Evolutionary conservation across 2,797 vertebrate species (phyloP).

Genomic region (Lithobates sylvaticus): DNA sequence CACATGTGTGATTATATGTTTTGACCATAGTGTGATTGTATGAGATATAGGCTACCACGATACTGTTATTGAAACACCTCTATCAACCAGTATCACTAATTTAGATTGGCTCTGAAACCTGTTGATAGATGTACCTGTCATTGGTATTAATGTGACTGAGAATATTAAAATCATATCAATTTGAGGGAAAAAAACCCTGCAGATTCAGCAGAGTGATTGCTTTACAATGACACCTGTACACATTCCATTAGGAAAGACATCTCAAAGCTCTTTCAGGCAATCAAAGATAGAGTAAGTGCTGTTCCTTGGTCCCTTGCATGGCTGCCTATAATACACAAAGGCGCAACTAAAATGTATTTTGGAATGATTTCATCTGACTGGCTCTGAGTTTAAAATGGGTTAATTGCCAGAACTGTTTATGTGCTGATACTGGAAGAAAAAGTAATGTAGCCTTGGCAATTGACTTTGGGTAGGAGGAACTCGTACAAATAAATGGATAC

Average conservation of each 20-base stretch:
- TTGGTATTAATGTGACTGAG: not conserved
- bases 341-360: constrained; percentile 26
- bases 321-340: not conserved
- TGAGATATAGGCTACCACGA: too few species aligned
- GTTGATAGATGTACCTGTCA: not conserved
- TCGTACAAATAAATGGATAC: not conserved
- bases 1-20: too few species aligned
- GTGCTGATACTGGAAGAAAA: not conserved
- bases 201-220: not conserved
- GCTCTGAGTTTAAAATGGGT: not conserved
- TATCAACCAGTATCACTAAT: too few species aligned
- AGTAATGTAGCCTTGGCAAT: not conserved
- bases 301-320: not conserved
- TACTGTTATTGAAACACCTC: too few species aligned
- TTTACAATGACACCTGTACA: not conserved
- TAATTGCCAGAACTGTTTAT: constrained; percentile 6
- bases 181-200: not conserved
- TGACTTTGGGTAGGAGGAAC: not conserved
- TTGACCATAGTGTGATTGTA: too few species aligned
- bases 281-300: not conserved
- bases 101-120: too few species aligned
- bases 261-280: constrained; percentile 10
- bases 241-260: constrained; percentile 25
- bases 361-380: accelerated
- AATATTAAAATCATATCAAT: not conserved